A percentile compares a stretch with the other conserved stretches of the same genome.
phyloP scores from a whole-genome alignment of 2,888 invertebrate species.

The Rotaria macrura region DNA sequence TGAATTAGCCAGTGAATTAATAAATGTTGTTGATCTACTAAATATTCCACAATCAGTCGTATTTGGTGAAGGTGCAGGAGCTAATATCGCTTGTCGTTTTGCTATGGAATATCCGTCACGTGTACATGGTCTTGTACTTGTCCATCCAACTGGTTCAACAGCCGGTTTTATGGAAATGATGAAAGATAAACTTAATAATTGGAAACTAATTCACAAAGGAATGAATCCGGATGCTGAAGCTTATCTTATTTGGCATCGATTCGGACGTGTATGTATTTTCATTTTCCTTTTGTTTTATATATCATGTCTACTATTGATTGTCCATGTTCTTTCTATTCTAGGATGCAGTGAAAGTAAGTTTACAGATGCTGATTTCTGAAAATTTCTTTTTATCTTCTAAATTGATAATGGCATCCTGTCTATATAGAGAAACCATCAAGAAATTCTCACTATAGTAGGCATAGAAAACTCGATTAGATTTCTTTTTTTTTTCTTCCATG shows the following conservation, averaged over 20 bases:
- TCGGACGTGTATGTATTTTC: constrained; percentile 68
- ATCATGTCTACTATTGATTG: not conserved
- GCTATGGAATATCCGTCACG: constrained; percentile 69
- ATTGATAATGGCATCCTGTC: not conserved
- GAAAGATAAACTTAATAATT: constrained; percentile 69
- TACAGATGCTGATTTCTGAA: no score
- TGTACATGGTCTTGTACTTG: constrained; percentile 67
- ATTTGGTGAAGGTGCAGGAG: constrained; percentile 75
- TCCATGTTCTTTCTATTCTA: not conserved
- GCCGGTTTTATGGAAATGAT: constrained; percentile 75
- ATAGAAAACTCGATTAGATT: not conserved
- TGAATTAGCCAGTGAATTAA: constrained; percentile 68
- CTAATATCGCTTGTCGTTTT: constrained; percentile 72
- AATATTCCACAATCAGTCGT: constrained; percentile 69
- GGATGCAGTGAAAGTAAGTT: constrained; percentile 3
- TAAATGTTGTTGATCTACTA: constrained; percentile 68
- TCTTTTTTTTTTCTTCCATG: no score
- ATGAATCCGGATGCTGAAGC: constrained; percentile 77
- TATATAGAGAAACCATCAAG: not conserved
- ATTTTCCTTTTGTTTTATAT: not conserved
- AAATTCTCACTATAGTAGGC: not conserved
- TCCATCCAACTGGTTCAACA: constrained; percentile 75
- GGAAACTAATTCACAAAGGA: constrained; percentile 65
- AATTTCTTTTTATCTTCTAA: no score
- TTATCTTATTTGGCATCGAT: constrained; percentile 76